Evolutionary conservation across 2,113 vertebrate genomes (phyloP), one percentile per base, ranked within the genome.

Genomic region (Oenanthe melanoleuca): DNA sequence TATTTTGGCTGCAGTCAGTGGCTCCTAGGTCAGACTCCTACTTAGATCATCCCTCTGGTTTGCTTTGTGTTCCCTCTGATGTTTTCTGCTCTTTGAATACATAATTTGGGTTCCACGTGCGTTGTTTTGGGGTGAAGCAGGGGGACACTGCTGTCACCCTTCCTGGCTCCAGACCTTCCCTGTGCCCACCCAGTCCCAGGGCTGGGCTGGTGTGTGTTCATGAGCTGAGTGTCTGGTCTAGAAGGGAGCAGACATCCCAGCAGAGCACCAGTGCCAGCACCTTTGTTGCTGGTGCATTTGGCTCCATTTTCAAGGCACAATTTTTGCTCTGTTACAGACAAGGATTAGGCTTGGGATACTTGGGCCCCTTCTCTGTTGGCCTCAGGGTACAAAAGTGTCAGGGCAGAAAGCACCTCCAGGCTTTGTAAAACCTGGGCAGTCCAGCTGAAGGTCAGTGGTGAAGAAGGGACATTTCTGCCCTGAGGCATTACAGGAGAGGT

Each of bases 61-160:
- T 89, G 13, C 11, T 4, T 1, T 19, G 37, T 23, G 13, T 17
- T 69, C 31, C 12, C 31, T 61, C 21, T 38, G 2, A 60, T 5
- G 4, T 17, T 38, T 74, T 53, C 45, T 77, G 14, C 18, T 28
- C 26, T 65, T 47, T 52, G 42, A 34, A 6, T 14, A 18, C 14
- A 1, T 5, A 4, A 12, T 6, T 3, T 77, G 15, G 13, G 26
- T 38, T 69, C 59, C 55, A 23, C 6, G 2, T 8, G 34, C 12
- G 0, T 40, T 26, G 19, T 18, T n/a, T 49, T 24, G 85, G 56
- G 38, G 21, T 26, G 50, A 6, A 14, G 37, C 5, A 5, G 5
- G 5, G 8, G 66, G 82, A 4, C 0, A 0, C 14, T 8, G 2
- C 65, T 89, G 20, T 37, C 21, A 17, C 23, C 29, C 5, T 15